Evolutionary conservation across 2,888 invertebrate genomes (phyloP), one percentile per base, ranked within the genome.

Genomic region (Pterostichus niger): DNA sequence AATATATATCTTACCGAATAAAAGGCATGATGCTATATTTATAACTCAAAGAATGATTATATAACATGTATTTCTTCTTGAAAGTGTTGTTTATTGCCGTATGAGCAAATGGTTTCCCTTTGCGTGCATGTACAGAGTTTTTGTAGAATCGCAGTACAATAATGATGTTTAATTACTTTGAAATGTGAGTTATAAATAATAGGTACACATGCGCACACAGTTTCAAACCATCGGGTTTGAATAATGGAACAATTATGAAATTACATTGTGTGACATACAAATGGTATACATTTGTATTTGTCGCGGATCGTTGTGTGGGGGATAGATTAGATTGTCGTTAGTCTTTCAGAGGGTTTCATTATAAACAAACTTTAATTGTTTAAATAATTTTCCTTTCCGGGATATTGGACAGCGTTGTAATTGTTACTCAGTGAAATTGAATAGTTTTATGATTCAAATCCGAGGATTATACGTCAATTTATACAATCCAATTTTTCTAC

Each of bases 291-390:
- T 76, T 76, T 76, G 49, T 76, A 52, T 11, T 76, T 76, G 76
- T 76, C 76, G 35, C 54, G n/a, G 33, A 76, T 76, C 54, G 52
- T 76, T 76, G 35, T 76, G 35, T 17, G 33, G 13, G 76, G 54
- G 54, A 56, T 76, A 76, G 76, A 76, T 76, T 54, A 76, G 46
- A 76, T 76, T 54, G 40, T 56, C 76, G 54, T 52, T 76, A 52
- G 54, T 76, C 76, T 31, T 49, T 49, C 17, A 64, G 31, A 35
- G 31, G 59, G 59, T 33, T 59, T 9, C 24, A 0, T 64, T 31
- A 6, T 35, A 33, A 64, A 64, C 64, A 35, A 64, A 35, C 35
- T 59, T 59, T 6, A 0, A 59, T 7, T 6, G 5, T 40, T 40
- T 40, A 40, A 40, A 40, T 40, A 9, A 40, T 24, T 24, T 24